These are phyloP conservation scores for Nematostella vectensis DNA, from an alignment of 92 coral and sea anemone species.

Conservation along the genomic window DNA sequence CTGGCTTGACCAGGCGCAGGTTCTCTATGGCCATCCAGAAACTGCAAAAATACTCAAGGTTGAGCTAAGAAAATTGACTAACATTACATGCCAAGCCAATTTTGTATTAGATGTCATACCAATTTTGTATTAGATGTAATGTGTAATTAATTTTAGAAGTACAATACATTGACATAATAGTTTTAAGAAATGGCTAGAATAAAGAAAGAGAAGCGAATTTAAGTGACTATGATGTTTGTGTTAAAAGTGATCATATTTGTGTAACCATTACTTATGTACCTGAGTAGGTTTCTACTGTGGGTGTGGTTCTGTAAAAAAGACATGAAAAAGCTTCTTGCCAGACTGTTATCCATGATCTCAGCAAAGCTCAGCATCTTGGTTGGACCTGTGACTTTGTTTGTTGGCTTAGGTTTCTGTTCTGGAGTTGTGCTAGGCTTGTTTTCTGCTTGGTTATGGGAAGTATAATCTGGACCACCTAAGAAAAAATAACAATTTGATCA, in stretches of 20 bases:
- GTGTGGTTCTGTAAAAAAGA: slow-evolving; percentile 80
- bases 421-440: slow-evolving; percentile 11
- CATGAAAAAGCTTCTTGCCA: slow-evolving; percentile 97
- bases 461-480: slow-evolving; percentile 89
- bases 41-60: slow-evolving; percentile 37
- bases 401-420: slow-evolving; percentile 39
- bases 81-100: too few species aligned
- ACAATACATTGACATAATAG: too few species aligned
- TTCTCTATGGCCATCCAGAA: slow-evolving; percentile 98
- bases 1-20: slow-evolving; percentile 68
- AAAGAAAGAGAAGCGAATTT: too few species aligned
- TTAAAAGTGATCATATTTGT: too few species aligned
- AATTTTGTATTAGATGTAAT: too few species aligned
- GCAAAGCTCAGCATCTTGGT: slow-evolving; percentile 67
- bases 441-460: slow-evolving; percentile 45
- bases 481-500: neutral
- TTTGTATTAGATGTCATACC: too few species aligned
- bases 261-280: slow-evolving; percentile 38
- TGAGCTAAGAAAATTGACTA: neutral
- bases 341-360: slow-evolving; percentile 94
- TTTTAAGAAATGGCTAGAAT: too few species aligned
- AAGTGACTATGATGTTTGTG: too few species aligned
- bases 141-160: too few species aligned
- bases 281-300: slow-evolving; percentile 78
- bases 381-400: slow-evolving; percentile 26